phyloP scores from a whole-genome alignment of 2,888 invertebrate species.

The Cotesia congregata region DNA sequence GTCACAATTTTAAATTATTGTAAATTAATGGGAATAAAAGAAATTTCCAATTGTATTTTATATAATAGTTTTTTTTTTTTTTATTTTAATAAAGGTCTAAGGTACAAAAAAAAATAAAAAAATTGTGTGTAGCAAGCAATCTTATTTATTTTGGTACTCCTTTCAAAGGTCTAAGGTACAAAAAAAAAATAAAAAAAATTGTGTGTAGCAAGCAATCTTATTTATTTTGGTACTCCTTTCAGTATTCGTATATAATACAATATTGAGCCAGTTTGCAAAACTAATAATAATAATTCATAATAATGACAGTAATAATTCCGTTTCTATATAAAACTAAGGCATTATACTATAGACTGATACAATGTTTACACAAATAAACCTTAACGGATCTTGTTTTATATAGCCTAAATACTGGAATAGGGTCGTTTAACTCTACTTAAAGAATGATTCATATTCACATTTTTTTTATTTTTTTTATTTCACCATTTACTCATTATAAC shows the following conservation, averaged over 20 bases:
- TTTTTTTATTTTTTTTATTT: conserved; percentile 27
- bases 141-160: conserved; percentile 69
- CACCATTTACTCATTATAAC: conserved; percentile 7
- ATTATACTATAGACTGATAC: conserved; percentile 65
- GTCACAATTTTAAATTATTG: conserved; percentile 16
- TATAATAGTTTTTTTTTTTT: not conserved
- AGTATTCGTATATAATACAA: conserved; percentile 66
- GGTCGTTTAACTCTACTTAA: conserved; percentile 48
- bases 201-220: conserved; percentile 68
- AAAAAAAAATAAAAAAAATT: conserved; percentile 36
- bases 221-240: conserved; percentile 69
- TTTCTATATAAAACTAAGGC: conserved; percentile 67
- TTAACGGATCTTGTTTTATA: conserved; percentile 59
- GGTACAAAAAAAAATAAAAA: conserved; percentile 4
- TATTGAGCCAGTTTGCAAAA: conserved; percentile 67
- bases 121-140: conserved; percentile 66
- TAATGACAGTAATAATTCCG: conserved; percentile 55
- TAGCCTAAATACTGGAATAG: conserved; percentile 51
- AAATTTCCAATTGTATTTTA: not conserved
- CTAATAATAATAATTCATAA: conserved; percentile 55
- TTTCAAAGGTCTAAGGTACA: conserved; percentile 48
- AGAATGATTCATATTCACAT: conserved; percentile 54
- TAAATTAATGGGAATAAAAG: not conserved
- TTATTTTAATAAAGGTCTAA: conserved; percentile 7
- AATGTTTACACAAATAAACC: conserved; percentile 65